These are phyloP conservation scores for Masnerella sp. DNA, from an alignment of 2,888 invertebrate species.

Conservation along the genomic window DNA sequence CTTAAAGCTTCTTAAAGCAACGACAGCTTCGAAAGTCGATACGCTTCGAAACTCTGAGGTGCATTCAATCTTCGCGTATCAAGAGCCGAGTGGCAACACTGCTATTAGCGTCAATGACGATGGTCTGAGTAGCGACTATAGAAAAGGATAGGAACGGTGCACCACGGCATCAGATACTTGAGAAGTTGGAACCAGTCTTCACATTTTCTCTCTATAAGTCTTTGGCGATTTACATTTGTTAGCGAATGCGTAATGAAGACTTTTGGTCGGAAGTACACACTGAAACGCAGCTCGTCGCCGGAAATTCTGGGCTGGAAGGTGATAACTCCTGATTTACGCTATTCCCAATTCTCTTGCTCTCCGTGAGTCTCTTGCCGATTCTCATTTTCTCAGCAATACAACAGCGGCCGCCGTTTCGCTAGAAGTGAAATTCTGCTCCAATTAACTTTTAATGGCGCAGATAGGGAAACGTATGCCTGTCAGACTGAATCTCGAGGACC, in stretches of 20 bases:
- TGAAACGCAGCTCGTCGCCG: conserved; percentile 63
- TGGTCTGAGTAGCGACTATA: conserved; percentile 22
- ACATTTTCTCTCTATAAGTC: conserved; percentile 55
- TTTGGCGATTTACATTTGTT: conserved; percentile 71
- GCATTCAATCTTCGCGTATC: conserved; percentile 54
- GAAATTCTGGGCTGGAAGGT: conserved; percentile 69
- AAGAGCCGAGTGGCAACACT: conserved; percentile 33
- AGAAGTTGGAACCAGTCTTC: conserved; percentile 40
- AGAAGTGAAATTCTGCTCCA: conserved; percentile 70
- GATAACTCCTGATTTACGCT: conserved; percentile 73
- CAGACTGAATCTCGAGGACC: conserved; percentile 59
- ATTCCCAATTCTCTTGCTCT: conserved; percentile 63
- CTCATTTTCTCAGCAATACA: conserved; percentile 63
- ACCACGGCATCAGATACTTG: conserved; percentile 40
- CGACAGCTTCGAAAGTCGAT: conserved; percentile 57
- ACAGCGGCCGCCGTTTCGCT: conserved; percentile 58
- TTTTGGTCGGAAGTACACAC: conserved; percentile 64
- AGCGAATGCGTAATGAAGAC: conserved; percentile 72
- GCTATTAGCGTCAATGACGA: conserved; percentile 35
- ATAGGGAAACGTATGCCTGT: conserved; percentile 72
- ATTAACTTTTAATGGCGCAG: conserved; percentile 73
- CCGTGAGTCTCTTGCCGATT: conserved; percentile 54
- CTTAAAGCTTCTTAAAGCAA: conserved; percentile 55
- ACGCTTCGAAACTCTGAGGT: conserved; percentile 41
- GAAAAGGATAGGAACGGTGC: conserved; percentile 20